Base-by-base conservation (phyloP, 2,888 invertebrate genomes). In the Carcina quercana region DNA sequence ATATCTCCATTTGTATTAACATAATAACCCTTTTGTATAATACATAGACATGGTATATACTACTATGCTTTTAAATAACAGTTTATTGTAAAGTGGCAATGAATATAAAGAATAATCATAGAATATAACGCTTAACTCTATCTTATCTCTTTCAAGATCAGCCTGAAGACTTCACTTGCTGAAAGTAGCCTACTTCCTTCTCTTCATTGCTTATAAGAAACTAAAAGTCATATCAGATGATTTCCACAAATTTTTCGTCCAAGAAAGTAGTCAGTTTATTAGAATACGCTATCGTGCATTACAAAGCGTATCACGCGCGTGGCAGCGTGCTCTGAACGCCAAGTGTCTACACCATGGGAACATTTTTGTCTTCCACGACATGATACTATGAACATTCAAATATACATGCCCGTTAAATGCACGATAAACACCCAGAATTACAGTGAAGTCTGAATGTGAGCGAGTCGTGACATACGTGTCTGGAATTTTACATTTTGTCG, bases 401-500 rank as follows among this genome's bases (percentile, higher is more conserved):
- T 83, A 83, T 83, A 83, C 83, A 83, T 80, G 80, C 78, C 79
- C 83, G 83, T 82, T 83, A 83, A 83, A 83, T 74, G 83, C 82
- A 80, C 83, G 82, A 83, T 83, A 83, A 83, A 83, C 82, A 75
- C 79, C 76, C 82, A 82, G 83, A 83, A 82, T 83, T 83, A 83
- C 80, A 79, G 82, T 65, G 83, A 83, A 83, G 76, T 75, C 64
- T 71, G 71, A 73, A 75, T 78, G 79, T 68, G 76, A 75, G 75
- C 63, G 70, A 63, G 62, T 73, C 80, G 79, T 75, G 74, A 63
- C 60, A 46, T 43, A 75, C 83, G 83, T 82, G 83, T 66, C 62
- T 57, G 50, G 83, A 78, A 80, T 83, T 70, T 71, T 70, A 72
- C 78, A 69, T 65, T 50, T 53, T 52, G 27, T 50, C 59, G 47